Conservation (phyloP, 1,140 invertebrate species). For the Harlomillsia oculata region DNA sequence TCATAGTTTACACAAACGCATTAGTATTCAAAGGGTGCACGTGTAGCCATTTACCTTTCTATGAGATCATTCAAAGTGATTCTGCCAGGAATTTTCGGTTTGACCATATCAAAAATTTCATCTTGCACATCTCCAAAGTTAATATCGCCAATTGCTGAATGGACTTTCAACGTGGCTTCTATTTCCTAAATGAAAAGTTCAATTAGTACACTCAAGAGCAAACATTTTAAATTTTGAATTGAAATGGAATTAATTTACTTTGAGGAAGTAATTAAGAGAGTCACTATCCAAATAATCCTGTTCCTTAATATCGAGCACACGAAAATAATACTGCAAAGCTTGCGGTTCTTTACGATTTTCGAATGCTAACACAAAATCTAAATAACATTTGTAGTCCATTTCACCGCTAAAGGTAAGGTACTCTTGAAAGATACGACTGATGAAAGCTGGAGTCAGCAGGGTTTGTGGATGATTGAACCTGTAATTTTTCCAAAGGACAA, state of each 20-base stretch:
- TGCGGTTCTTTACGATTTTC: conserved; percentile 87
- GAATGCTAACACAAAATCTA: conserved; percentile 86
- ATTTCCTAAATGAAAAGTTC: too few relatives aligned
- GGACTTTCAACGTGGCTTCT: too few relatives aligned
- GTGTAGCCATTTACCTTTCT: conserved; percentile 40
- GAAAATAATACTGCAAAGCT: conserved; percentile 81
- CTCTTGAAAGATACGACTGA: conserved; percentile 89
- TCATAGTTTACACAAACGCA: not conserved
- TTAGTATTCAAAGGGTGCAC: not conserved
- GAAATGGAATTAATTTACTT: conserved; percentile 46
- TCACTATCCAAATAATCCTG: conserved; percentile 81
- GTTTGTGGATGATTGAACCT: too few relatives aligned
- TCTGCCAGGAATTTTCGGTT: conserved; percentile 68
- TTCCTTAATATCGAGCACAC: conserved; percentile 81
- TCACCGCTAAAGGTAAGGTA: conserved; percentile 90
- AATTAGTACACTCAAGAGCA: too few relatives aligned
- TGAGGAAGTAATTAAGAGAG: conserved; percentile 85
- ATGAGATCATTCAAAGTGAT: conserved; percentile 81
- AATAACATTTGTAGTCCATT: conserved; percentile 96
- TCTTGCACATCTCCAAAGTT: conserved; percentile 91
- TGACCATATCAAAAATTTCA: conserved; percentile 97
- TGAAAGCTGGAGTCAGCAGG: conserved; percentile 69
- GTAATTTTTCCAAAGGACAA: not conserved
- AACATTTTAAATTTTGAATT: conserved; percentile 20
- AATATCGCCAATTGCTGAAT: too few relatives aligned